Evolutionary conservation across 2,888 invertebrate species (phyloP).

Genomic region (Drosophila rellima): DNA sequence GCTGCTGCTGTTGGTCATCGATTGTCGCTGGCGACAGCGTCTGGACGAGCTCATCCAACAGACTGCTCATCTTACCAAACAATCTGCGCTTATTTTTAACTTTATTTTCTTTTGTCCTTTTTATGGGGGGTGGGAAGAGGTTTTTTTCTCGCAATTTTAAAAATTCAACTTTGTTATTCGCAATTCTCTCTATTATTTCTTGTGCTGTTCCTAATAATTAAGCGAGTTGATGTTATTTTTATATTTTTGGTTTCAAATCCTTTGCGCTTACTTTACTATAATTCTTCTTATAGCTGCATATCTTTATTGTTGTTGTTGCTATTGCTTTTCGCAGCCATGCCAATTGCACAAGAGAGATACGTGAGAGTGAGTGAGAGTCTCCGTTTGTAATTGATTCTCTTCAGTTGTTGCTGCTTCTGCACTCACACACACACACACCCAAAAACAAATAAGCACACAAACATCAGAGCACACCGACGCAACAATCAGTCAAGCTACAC

Average conservation of each 20-base stretch:
- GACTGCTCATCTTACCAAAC: slow-evolving; percentile 49
- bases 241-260: slow-evolving; percentile 36
- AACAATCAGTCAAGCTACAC: slow-evolving; percentile 10
- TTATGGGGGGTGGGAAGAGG: slow-evolving; percentile 27
- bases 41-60: slow-evolving; percentile 55
- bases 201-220: not conserved
- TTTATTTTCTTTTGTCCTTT: slow-evolving; percentile 8
- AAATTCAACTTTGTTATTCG: slow-evolving; percentile 9
- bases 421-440: slow-evolving; percentile 17
- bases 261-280: slow-evolving; percentile 37
- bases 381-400: slow-evolving; percentile 23
- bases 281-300: slow-evolving; percentile 43
- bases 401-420: slow-evolving; percentile 23
- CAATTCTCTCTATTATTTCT: slow-evolving; percentile 1
- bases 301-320: slow-evolving; percentile 29
- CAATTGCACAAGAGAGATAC: slow-evolving; percentile 37
- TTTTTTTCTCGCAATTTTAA: slow-evolving; percentile 15
- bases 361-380: slow-evolving; percentile 3
- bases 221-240: slow-evolving; percentile 8
- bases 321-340: slow-evolving; percentile 43
- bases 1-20: slow-evolving; percentile 36
- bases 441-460: slow-evolving; percentile 8
- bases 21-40: slow-evolving; percentile 33
- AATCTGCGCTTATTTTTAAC: slow-evolving; percentile 7
- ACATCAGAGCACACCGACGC: slow-evolving; percentile 11